Evolutionary conservation across 2,888 invertebrate genomes (phyloP).

Genomic region (Luperina nickerlii): DNA sequence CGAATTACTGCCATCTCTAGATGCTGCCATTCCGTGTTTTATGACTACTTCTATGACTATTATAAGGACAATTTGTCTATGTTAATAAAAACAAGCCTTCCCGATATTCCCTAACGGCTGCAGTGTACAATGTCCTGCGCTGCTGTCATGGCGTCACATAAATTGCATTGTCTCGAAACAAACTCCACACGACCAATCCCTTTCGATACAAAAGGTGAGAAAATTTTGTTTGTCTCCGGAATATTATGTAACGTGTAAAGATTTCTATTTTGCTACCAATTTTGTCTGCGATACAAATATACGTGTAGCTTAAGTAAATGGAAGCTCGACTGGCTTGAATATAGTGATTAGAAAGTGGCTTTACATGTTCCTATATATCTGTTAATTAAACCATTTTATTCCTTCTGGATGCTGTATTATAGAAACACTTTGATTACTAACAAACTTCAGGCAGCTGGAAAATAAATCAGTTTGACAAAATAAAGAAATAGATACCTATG

Average conservation of each 20-base stretch:
- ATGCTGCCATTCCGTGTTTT: not conserved
- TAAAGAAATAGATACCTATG: not conserved
- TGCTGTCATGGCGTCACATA: constrained; percentile 33
- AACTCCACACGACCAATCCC: constrained; percentile 14
- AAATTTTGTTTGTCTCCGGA: constrained; percentile 5
- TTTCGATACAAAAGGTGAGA: constrained; percentile 24
- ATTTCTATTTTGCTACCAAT: not conserved
- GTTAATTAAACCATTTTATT: too few relatives aligned
- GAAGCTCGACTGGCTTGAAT: too few relatives aligned
- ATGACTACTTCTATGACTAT: not conserved
- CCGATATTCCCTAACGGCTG: not conserved
- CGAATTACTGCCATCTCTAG: too few relatives aligned
- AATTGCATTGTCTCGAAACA: constrained; percentile 39
- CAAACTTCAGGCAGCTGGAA: not conserved
- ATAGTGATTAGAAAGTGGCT: not conserved
- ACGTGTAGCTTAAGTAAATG: not conserved
- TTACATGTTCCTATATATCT: not conserved
- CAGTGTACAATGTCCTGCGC: not conserved
- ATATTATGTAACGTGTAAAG: not conserved
- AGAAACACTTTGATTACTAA: not conserved
- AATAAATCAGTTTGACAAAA: not conserved
- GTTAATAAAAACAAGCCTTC: not conserved
- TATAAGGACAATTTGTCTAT: not conserved
- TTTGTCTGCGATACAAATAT: too few relatives aligned
- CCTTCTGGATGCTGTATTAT: not conserved